Evolutionary conservation across 2,797 vertebrate species (phyloP), one percentile per base, ranked within the genome.

Genomic region (Sternarchorhynchus goeldii): DNA sequence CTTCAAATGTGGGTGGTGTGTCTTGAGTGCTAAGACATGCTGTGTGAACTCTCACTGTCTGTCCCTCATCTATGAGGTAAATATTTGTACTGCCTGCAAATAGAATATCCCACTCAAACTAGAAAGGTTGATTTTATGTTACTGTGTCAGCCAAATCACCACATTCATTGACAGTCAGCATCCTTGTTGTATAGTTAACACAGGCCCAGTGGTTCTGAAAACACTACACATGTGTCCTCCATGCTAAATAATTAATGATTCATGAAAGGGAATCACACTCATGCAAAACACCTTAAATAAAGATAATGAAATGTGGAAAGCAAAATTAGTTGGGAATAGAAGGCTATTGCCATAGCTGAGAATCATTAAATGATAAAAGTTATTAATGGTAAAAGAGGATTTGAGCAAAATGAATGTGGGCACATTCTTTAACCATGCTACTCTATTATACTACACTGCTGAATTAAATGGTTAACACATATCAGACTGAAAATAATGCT

Each of bases 1-100:
- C 39, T 66, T 76, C 63, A 76, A 81, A 76, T 81, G 79, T 81
- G 79, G 79, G 79, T 72, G 74, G 79, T 76, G 79, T 66, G 73
- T 76, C 79, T 76, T 76, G 60, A 63, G 67, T 76, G 79, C 76
- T 81, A 76, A 66, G 58, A 76, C n/a, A 25, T 4, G 5, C 79
- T 68, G 72, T 75, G 67, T 76, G 79, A 74, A 72, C 65, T 73
- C 50, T 57, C 29, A 76, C 59, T 72, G 79, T 76, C 76, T 63
- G n/a, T 73, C 50, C 67, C 57, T 21, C 53, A 20, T 18, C 31
- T 71, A n/a, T 16, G 68, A 36, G 53, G 50, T 55, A 29, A 32
- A 56, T 56, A 58, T 69, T 75, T 65, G 60, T 71, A 25, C 29
- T 71, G 45, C 36, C 58, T 78, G 59, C 63, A 68, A 76, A 81